Conservation (phyloP, 2,888 invertebrate species). For the Scelioninae gen. 2 region DNA sequence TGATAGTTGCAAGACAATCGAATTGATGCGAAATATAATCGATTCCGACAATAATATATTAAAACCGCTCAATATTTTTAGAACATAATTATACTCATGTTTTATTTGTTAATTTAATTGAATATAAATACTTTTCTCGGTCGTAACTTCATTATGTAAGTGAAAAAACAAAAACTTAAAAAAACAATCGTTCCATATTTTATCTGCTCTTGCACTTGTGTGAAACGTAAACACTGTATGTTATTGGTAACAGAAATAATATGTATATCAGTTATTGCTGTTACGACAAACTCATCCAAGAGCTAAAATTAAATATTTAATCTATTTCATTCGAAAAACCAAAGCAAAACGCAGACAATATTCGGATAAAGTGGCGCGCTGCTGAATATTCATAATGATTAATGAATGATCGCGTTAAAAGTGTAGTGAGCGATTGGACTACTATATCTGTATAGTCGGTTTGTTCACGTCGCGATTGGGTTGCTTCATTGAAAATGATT, state of each 20-base stretch:
- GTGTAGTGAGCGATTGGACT: conserved; percentile 39
- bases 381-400: conserved; percentile 45
- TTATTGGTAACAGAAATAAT: no score
- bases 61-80: not conserved
- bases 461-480: conserved; percentile 31
- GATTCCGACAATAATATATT: conserved; percentile 3
- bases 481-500: conserved; percentile 39
- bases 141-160: no score
- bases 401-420: conserved; percentile 37
- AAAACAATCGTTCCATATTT: no score
- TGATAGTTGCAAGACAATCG: conserved; percentile 11
- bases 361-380: conserved; percentile 28
- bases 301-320: conserved; percentile 16
- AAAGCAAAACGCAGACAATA: conserved; percentile 23
- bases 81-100: no score
- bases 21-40: conserved; percentile 8
- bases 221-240: no score
- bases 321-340: conserved; percentile 16
- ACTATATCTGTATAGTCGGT: conserved; percentile 30
- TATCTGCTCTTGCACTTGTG: no score
- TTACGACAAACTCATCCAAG: no score
- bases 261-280: no score
- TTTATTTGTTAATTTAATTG: no score
- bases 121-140: no score
- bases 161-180: no score